These are phyloP conservation scores for Schlechtendalia chinensis DNA, from an alignment of 1,140 invertebrate species.

Conservation along the genomic window DNA sequence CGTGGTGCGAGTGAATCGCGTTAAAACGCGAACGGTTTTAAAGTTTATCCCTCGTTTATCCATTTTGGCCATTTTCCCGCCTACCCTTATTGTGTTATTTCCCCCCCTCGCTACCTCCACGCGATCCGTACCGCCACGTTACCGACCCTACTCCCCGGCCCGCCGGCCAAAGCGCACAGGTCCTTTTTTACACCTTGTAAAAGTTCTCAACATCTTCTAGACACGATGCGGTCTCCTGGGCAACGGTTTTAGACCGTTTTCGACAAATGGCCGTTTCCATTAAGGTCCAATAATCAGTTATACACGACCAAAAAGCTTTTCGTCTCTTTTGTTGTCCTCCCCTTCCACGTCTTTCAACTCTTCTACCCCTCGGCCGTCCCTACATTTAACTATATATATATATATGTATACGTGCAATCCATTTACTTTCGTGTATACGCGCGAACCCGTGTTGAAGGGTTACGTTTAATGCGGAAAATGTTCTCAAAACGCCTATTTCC, in stretches of 20 bases:
- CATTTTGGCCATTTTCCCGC: conserved; percentile 34
- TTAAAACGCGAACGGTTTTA: conserved; percentile 44
- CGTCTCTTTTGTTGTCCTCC: conserved; percentile 43
- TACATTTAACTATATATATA: background rate
- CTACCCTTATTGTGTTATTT: background rate
- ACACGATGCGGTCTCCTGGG: conserved; percentile 36
- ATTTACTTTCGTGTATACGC: background rate
- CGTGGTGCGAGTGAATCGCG: conserved; percentile 16
- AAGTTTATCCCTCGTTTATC: conserved; percentile 48
- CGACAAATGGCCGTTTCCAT: conserved; percentile 49
- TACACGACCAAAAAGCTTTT: conserved; percentile 46
- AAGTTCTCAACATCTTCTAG: conserved; percentile 42
- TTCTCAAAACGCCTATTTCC: conserved; percentile 30
- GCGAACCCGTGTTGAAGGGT: background rate
- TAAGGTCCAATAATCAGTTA: conserved; percentile 49
- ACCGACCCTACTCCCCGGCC: background rate
- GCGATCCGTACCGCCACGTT: background rate
- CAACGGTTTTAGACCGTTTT: conserved; percentile 47
- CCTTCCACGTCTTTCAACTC: background rate
- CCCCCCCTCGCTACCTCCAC: background rate
- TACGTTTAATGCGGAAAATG: conserved; percentile 25
- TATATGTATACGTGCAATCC: background rate
- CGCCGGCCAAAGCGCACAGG: background rate
- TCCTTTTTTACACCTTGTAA: conserved; percentile 45
- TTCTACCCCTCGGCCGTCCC: background rate